These are phyloP conservation scores for Camptogramma bilineatum DNA, from an alignment of 2,888 invertebrate species.

Conservation along the genomic window DNA sequence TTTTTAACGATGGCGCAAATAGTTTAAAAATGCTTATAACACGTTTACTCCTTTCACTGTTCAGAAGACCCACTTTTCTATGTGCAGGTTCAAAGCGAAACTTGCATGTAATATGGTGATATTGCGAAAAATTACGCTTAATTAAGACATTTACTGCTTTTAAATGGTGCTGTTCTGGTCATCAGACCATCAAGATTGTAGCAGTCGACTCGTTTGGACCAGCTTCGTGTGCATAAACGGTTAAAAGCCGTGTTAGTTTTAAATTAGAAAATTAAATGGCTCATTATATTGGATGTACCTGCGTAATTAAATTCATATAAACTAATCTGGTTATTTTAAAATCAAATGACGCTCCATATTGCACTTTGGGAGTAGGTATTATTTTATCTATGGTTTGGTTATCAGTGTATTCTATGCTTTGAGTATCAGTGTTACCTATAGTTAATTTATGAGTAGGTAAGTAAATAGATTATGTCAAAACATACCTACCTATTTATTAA, in stretches of 20 bases:
- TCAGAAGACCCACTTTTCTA: slow-evolving; percentile 77
- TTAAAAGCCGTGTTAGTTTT: slow-evolving; percentile 15
- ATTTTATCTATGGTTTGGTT: too few relatives aligned
- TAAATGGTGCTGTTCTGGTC: slow-evolving; percentile 31
- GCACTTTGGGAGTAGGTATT: background rate
- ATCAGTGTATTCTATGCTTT: too few relatives aligned
- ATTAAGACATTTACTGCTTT: slow-evolving; percentile 66
- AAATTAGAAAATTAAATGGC: slow-evolving; percentile 25
- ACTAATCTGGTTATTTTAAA: too few relatives aligned
- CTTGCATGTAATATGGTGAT: slow-evolving; percentile 54
- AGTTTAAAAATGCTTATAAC: slow-evolving; percentile 3
- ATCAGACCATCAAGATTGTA: slow-evolving; percentile 22
- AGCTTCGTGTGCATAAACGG: slow-evolving; percentile 12
- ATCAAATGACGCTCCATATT: too few relatives aligned
- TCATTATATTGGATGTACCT: background rate
- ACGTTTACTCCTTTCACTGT: slow-evolving; percentile 68
- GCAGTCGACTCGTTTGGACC: slow-evolving; percentile 18
- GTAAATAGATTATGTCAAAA: too few relatives aligned
- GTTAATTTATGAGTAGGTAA: too few relatives aligned
- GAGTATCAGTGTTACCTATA: too few relatives aligned
- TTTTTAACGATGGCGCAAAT: background rate
- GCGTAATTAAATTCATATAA: too few relatives aligned
- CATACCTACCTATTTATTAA: too few relatives aligned
- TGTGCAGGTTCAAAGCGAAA: slow-evolving; percentile 58
- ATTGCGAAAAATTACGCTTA: slow-evolving; percentile 65